Percentiles rank a stretch among this genome's conserved stretches.
These are phyloP conservation scores for Pelobates cultripes DNA, from an alignment of 2,797 vertebrate genomes.

Conservation along the genomic window DNA sequence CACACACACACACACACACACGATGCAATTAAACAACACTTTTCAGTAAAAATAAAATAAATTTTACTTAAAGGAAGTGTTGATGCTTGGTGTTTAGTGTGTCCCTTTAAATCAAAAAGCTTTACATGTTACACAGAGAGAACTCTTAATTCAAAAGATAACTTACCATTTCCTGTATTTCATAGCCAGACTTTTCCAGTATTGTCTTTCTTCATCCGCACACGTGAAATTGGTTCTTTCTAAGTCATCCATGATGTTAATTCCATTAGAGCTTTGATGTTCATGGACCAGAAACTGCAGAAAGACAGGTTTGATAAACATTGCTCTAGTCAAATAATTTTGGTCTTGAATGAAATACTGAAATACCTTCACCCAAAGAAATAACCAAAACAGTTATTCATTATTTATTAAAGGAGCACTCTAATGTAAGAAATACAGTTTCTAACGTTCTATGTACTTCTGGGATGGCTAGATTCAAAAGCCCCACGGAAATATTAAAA, in stretches of 20 bases:
- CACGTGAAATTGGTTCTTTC: slow-evolving; percentile 77
- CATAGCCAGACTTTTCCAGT: slow-evolving; percentile 88
- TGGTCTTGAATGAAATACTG: not conserved
- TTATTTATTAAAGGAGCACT: not conserved
- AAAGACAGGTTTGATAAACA: too few relatives aligned
- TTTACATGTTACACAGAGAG: not conserved
- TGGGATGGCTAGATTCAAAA: too few relatives aligned
- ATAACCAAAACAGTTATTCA: not conserved
- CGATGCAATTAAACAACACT: too few relatives aligned
- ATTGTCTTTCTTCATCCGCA: slow-evolving; percentile 82
- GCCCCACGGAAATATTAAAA: too few relatives aligned
- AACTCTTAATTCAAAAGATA: not conserved
- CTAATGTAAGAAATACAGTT: not conserved
- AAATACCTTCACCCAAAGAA: not conserved
- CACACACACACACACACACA: too few relatives aligned
- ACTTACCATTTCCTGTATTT: slow-evolving; percentile 86
- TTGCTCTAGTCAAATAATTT: not conserved
- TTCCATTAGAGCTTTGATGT: slow-evolving; percentile 28
- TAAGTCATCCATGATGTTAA: slow-evolving; percentile 66
- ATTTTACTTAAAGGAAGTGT: too few relatives aligned
- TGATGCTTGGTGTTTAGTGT: too few relatives aligned
- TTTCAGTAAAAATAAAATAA: too few relatives aligned
- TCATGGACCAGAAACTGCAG: not conserved
- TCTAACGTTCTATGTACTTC: not conserved
- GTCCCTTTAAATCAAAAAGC: not conserved